These are phyloP conservation scores for Pilophorus perplexus DNA, from an alignment of 2,888 invertebrate species.

Conservation along the genomic window DNA sequence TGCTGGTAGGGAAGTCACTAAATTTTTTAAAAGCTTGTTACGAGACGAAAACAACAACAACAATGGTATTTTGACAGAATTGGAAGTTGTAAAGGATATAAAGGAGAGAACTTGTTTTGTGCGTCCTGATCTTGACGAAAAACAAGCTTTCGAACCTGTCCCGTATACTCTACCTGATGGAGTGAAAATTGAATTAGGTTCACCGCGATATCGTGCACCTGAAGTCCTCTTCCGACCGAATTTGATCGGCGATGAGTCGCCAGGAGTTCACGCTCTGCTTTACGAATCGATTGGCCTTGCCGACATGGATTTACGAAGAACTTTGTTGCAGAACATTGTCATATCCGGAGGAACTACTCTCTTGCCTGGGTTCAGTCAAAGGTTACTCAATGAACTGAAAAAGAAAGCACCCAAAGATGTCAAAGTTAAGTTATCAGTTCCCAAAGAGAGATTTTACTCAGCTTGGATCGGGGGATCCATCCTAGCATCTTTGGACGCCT, in stretches of 20 bases:
- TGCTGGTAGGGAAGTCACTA: slow-evolving; percentile 93
- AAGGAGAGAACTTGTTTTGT: slow-evolving; percentile 89
- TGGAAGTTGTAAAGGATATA: slow-evolving; percentile 90
- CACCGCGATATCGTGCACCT: slow-evolving; percentile 86
- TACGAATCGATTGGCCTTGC: slow-evolving; percentile 98
- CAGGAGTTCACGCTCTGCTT: slow-evolving; percentile 89
- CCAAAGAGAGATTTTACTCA: slow-evolving; percentile 85
- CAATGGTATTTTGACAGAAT: slow-evolving; percentile 56
- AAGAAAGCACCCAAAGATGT: slow-evolving; percentile 85
- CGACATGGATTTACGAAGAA: slow-evolving; percentile 92
- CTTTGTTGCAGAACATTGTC: slow-evolving; percentile 88
- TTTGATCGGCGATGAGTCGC: slow-evolving; percentile 80
- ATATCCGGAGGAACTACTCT: slow-evolving; percentile 86
- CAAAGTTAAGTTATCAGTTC: slow-evolving; percentile 92
- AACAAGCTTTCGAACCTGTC: slow-evolving; percentile 52
- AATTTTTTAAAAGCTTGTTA: slow-evolving; percentile 60
- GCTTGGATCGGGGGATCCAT: slow-evolving; percentile 88
- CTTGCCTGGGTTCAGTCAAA: slow-evolving; percentile 85
- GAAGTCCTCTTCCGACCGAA: slow-evolving; percentile 65
- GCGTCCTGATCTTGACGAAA: slow-evolving; percentile 78
- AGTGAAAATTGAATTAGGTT: slow-evolving; percentile 85
- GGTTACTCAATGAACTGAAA: slow-evolving; percentile 87
- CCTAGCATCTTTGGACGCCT: slow-evolving; percentile 66
- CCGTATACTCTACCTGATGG: slow-evolving; percentile 83
- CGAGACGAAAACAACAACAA: slow-evolving; percentile 13